These are phyloP conservation scores for Heliconius hermathena DNA, from an alignment of 1,140 invertebrate genomes.

Conservation along the genomic window DNA sequence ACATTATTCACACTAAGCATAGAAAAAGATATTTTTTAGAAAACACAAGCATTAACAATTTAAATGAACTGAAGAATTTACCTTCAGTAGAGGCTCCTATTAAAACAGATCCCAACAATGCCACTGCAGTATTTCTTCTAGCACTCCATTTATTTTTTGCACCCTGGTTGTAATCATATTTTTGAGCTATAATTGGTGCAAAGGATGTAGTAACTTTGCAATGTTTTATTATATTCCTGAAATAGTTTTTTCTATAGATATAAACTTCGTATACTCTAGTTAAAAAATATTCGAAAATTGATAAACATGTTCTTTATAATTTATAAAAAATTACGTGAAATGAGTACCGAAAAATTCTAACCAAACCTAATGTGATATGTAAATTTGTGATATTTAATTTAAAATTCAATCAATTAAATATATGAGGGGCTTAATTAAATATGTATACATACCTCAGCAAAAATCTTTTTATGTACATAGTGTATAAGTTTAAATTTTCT, in stretches of 20 bases:
- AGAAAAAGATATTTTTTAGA: no score
- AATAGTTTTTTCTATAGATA: not conserved
- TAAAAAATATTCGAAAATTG: not conserved
- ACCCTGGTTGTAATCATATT: conserved; percentile 39
- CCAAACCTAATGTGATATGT: not conserved
- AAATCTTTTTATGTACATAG: conserved; percentile 50
- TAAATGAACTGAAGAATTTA: conserved; percentile 24
- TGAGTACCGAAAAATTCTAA: no score
- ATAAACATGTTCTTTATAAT: no score
- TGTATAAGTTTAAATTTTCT: not conserved
- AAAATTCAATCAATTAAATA: not conserved
- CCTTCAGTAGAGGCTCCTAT: conserved; percentile 50
- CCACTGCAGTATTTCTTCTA: conserved; percentile 37
- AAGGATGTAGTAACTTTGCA: conserved; percentile 44
- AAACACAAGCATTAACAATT: no score
- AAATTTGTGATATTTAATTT: not conserved
- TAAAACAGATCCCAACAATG: conserved; percentile 54
- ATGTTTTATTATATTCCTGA: conserved; percentile 36
- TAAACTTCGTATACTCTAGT: no score
- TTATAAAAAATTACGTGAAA: no score
- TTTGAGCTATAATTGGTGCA: conserved; percentile 41
- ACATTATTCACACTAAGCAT: no score
- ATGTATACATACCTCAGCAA: conserved; percentile 47
- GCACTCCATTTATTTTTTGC: conserved; percentile 31
- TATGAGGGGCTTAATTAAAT: not conserved